Evolutionary conservation across 2,113 vertebrate species (phyloP).

Genomic region (Zapornia atra): DNA sequence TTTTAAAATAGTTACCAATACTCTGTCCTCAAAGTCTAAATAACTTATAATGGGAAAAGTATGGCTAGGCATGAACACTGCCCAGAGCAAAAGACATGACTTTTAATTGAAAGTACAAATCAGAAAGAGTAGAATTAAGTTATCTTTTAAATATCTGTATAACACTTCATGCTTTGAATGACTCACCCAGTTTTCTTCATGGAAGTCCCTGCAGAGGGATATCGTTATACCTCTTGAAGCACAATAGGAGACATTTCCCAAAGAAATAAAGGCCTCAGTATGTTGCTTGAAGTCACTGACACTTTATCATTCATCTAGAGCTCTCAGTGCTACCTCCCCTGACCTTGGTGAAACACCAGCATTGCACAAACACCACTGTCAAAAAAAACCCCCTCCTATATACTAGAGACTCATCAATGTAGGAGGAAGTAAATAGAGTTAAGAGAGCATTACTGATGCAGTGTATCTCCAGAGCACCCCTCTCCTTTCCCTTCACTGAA

Average conservation of each 20-base stretch:
- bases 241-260: not conserved
- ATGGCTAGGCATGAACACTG: not conserved
- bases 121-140: not conserved
- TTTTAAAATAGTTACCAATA: not conserved
- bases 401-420: not conserved
- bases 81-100: not conserved
- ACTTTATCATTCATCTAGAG: not conserved
- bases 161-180: not conserved
- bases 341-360: not conserved
- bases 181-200: not conserved
- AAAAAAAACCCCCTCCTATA: not conserved
- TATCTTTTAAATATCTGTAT: not conserved
- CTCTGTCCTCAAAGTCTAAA: not conserved
- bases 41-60: not conserved
- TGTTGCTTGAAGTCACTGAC: not conserved
- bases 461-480: not conserved
- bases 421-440: not conserved
- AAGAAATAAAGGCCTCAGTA: not conserved
- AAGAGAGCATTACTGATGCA: not conserved
- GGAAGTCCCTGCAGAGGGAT: not conserved
- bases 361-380: not conserved
- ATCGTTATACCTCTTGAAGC: not conserved
- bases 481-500: not conserved
- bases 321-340: not conserved
- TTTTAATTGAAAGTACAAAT: not conserved